Evolutionary conservation across 1,140 invertebrate genomes (phyloP), one percentile per base, ranked within the genome.

Genomic region (Trichoplusia ni): DNA sequence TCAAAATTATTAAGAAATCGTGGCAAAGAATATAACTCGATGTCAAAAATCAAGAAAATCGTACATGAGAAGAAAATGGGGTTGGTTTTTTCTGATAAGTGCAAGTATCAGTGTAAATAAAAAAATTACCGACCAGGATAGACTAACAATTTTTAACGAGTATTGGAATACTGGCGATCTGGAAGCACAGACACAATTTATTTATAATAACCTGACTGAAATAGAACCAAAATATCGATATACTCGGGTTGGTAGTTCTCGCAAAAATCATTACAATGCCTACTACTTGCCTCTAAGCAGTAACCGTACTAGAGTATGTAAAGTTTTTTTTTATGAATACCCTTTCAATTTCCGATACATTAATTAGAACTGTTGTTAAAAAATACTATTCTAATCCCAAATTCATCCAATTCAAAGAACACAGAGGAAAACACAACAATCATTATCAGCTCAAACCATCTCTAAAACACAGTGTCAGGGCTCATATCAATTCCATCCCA

Each of bases 401-500:
- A n/a, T n/a, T n/a, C n/a, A n/a, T n/a, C n/a, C n/a, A n/a, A n/a
- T n/a, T n/a, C n/a, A n/a, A n/a, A n/a, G n/a, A n/a, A n/a, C n/a
- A n/a, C n/a, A n/a, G n/a, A n/a, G n/a, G n/a, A n/a, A n/a, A n/a
- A n/a, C n/a, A n/a, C n/a, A n/a, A n/a, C n/a, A n/a, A n/a, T n/a
- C n/a, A n/a, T n/a, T n/a, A n/a, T n/a, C n/a, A n/a, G n/a, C n/a
- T n/a, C n/a, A n/a, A n/a, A n/a, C n/a, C n/a, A n/a, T n/a, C n/a
- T n/a, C n/a, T n/a, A 44, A 35, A 60, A 60, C 11, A 66, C 29
- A 54, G 63, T 16, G 47, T 77, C 58, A 67, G 71, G 7, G 62
- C 62, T 7, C 76, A 82, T 65, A 83, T 84, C 11, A 47, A 75
- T 40, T 63, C 64, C 2, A 79, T 82, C 38, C 72, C 78, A 8